These are phyloP conservation scores for Ferrisia virgata DNA, from an alignment of 2,888 invertebrate genomes.

Conservation along the genomic window DNA sequence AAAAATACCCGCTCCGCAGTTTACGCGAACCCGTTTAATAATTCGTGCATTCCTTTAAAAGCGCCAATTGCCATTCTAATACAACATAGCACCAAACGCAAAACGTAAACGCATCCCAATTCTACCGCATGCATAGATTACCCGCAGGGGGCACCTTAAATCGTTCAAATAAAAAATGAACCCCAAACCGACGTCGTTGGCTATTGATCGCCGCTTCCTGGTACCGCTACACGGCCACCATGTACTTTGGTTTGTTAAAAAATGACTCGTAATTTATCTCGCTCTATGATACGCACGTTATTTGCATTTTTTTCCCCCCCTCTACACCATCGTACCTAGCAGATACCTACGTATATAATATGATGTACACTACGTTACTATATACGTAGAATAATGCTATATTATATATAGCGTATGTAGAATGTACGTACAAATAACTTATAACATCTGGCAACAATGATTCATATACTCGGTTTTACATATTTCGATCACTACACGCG, in stretches of 20 bases:
- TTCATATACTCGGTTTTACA: not conserved
- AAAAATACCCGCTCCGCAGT: not conserved
- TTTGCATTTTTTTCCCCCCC: conserved; percentile 17
- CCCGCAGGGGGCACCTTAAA: not conserved
- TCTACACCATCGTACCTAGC: not conserved
- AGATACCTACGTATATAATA: not conserved
- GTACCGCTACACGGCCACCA: conserved; percentile 21
- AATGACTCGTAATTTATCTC: conserved; percentile 32
- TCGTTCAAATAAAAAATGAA: conserved; percentile 21
- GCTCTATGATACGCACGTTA: conserved; percentile 14
- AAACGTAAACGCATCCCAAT: conserved; percentile 1
- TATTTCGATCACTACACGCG: not conserved
- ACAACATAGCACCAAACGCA: conserved; percentile 7
- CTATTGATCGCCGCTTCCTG: conserved; percentile 32
- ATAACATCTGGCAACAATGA: not conserved
- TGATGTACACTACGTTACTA: no score
- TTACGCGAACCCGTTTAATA: not conserved
- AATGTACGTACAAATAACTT: not conserved
- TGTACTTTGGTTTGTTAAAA: conserved; percentile 27
- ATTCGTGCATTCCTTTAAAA: not conserved
- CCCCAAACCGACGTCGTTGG: not conserved
- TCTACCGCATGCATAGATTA: conserved; percentile 21
- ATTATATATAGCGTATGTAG: no score
- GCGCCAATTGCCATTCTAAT: conserved; percentile 18
- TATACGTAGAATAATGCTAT: no score